Evolutionary conservation across 2,797 vertebrate genomes (phyloP), one percentile per base, ranked within the genome.

Genomic region (Hydrophis major): DNA sequence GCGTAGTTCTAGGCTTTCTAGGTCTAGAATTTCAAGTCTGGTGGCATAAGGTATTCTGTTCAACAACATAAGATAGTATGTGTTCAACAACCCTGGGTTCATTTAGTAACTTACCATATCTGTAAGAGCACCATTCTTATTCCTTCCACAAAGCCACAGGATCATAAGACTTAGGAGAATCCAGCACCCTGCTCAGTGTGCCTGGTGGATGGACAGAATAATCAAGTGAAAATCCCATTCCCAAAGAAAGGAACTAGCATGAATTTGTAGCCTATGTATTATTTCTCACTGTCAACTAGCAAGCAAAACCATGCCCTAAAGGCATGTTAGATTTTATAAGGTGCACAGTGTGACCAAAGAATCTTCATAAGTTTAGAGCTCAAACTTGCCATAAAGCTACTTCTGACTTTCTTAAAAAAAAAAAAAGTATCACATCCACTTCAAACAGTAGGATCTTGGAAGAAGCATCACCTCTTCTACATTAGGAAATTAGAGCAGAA

Each of bases 21-120:
- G 50, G 50, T 53, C 50, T 53, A 53, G 50, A 53, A 53, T 53
- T 53, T 53, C 50, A 10, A 53, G 50, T 53, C 50, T 53, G 50
- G 50, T 53, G 50, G 50, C 50, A 53, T 53, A 53, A 53, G 50
- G 0, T 53, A 53, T 53, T 53, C 50, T 53, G 50, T 53, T 53
- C 50, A 53, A 53, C 50, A 53, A 53, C 50, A 53, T 53, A 53
- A 53, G 50, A 8, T 53, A 53, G 10, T 53, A 53, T 53, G 50
- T 53, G 28, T 14, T 18, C 32, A 86, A 14, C 47, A 47, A 56
- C 55, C 61, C 18, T 50, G 57, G 78, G 1, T 18, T 53, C 4
- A 53, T 74, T 90, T 28, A 91, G 1, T 47, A 42, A 61, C 96
- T 97, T 93, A 97, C 97, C 97, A 95, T 94, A 95, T 97, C 59